These are phyloP conservation scores for Pantala flavescens DNA, from an alignment of 1,140 invertebrate species.

Conservation along the genomic window DNA sequence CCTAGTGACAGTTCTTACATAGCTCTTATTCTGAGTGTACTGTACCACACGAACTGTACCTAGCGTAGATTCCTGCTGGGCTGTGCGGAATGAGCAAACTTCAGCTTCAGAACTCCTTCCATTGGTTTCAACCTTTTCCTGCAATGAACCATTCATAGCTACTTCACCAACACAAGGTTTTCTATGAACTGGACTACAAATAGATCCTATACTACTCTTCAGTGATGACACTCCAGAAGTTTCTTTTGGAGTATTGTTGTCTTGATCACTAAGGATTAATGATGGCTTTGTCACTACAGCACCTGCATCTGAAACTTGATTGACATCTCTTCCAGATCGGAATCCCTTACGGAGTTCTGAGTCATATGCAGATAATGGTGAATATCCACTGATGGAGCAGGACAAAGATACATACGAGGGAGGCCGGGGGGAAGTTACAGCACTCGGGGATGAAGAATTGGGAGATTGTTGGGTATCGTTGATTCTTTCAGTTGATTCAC, in stretches of 20 bases:
- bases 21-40: slow-evolving; percentile 32
- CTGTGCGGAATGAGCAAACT: neutral
- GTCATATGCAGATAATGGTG: slow-evolving; percentile 70
- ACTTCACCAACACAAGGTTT: slow-evolving; percentile 17
- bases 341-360: slow-evolving; percentile 60
- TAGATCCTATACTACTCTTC: neutral
- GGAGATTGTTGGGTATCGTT: neutral
- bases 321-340: slow-evolving; percentile 24
- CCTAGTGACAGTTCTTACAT: slow-evolving; percentile 25
- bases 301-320: neutral
- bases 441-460: neutral
- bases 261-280: neutral
- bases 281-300: neutral
- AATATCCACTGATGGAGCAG: slow-evolving; percentile 82
- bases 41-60: slow-evolving; percentile 27
- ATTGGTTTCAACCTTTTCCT: neutral
- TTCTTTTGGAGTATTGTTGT: neutral
- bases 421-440: slow-evolving; percentile 27
- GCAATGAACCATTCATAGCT: slow-evolving; percentile 9
- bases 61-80: slow-evolving; percentile 23
- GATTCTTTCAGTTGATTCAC: neutral
- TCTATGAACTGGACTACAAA: slow-evolving; percentile 13
- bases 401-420: slow-evolving; percentile 80
- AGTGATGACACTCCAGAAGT: neutral
- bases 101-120: neutral